Percentiles rank a stretch among this genome's conserved stretches.
These are phyloP conservation scores for Andrena minutula DNA, from an alignment of 2,888 invertebrate genomes.

Conservation along the genomic window DNA sequence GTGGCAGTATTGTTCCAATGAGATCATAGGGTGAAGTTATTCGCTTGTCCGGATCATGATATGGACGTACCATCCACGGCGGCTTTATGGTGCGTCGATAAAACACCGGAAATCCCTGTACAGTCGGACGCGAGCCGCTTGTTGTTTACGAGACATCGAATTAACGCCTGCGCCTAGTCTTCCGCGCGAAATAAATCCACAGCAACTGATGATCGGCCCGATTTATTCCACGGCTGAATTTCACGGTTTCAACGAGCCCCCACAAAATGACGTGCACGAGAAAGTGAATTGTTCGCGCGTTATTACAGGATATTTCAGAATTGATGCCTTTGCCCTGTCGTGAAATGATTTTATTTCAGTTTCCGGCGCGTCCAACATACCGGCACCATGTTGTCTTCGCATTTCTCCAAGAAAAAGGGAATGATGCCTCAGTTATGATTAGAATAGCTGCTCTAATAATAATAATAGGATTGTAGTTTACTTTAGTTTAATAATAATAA, in stretches of 20 bases:
- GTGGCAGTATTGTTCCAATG: not conserved
- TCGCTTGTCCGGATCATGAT: conserved; percentile 29
- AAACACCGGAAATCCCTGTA: conserved; percentile 50
- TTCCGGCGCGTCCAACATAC: not conserved
- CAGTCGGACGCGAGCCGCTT: conserved; percentile 32
- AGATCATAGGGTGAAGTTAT: conserved; percentile 31
- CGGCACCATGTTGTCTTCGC: not conserved
- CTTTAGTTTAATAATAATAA: too few species aligned
- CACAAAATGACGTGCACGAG: not conserved
- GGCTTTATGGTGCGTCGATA: conserved; percentile 47
- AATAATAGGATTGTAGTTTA: too few species aligned
- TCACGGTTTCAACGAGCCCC: conserved; percentile 13
- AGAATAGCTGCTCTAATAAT: too few species aligned
- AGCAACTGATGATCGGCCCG: conserved; percentile 45
- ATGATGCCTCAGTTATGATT: too few species aligned
- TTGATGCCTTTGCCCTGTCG: not conserved
- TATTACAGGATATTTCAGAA: conserved; percentile 25
- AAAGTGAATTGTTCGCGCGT: conserved; percentile 26
- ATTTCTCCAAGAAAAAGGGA: not conserved
- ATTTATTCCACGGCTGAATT: conserved; percentile 44
- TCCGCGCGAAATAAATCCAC: conserved; percentile 38
- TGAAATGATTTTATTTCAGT: conserved; percentile 21
- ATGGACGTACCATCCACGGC: conserved; percentile 2
- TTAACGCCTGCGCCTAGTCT: conserved; percentile 43
- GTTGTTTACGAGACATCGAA: conserved; percentile 57